Percentiles rank a stretch among this genome's conserved stretches.
Conservation (phyloP, 2,113 vertebrate species). For the Centropus unirufus region DNA sequence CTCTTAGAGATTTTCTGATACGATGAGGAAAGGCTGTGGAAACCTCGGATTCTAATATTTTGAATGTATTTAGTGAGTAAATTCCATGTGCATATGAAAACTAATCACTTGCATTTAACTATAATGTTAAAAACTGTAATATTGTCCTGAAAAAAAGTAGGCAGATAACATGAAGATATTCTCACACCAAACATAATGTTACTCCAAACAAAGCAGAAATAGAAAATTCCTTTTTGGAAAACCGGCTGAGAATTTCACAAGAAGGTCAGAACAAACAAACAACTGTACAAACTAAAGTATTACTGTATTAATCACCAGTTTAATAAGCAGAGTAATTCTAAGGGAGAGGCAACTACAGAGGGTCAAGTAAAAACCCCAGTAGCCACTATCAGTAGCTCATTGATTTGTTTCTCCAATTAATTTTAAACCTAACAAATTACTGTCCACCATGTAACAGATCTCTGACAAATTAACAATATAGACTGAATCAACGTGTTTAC, state of each 20-base stretch:
- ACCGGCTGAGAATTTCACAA: neutral
- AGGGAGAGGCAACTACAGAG: neutral
- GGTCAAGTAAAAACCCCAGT: neutral
- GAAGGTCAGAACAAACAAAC: neutral
- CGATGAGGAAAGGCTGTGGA: neutral
- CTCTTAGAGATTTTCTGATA: neutral
- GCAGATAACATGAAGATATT: neutral
- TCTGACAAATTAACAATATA: neutral
- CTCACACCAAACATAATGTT: neutral
- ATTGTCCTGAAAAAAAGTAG: neutral
- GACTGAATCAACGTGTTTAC: neutral
- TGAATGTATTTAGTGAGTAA: neutral
- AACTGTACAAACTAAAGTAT: neutral
- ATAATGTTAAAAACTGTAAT: neutral
- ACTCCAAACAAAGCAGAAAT: neutral
- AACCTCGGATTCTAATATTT: neutral
- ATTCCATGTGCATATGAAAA: neutral
- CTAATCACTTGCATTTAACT: neutral
- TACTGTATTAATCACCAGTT: neutral
- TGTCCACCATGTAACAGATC: neutral
- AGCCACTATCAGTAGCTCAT: neutral
- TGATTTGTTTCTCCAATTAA: constrained; percentile 39
- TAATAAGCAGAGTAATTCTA: neutral
- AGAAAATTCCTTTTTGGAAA: neutral
- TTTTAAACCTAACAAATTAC: constrained; percentile 15